A percentile compares a stretch with the other conserved stretches of the same genome.
Conservation (phyloP, 1,140 invertebrate species). For the Alviniconcha marisindica region DNA sequence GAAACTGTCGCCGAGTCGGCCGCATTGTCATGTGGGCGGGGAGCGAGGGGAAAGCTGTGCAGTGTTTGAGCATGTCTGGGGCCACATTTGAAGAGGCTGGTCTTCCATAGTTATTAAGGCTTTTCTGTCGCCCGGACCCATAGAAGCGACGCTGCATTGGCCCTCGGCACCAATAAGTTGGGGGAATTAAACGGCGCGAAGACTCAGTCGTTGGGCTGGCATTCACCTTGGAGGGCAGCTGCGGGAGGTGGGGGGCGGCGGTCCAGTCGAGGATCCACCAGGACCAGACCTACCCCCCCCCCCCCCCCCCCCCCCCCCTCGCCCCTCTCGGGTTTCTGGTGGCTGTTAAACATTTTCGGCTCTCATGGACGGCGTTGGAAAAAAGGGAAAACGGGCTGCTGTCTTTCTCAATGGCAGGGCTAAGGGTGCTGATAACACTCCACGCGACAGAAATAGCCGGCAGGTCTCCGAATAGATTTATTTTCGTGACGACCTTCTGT, state of each 20-base stretch:
- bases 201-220: neutral
- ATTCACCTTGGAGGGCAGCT: neutral
- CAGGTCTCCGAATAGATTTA: neutral
- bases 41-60: neutral
- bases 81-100: neutral
- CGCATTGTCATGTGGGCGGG: neutral
- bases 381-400: neutral
- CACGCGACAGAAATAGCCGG: neutral
- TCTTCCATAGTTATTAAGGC: neutral
- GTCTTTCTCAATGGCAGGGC: neutral
- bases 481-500: neutral
- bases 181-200: neutral
- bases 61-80: slow-evolving; percentile 12
- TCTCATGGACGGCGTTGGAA: no score
- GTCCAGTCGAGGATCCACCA: neutral
- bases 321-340: no score
- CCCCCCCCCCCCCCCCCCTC: no score
- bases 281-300: no score
- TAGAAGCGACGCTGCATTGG: neutral
- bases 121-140: slow-evolving; percentile 2
- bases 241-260: neutral
- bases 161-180: slow-evolving; percentile 8
- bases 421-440: neutral
- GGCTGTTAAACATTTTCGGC: no score
- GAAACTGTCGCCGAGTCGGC: no score